phyloP scores from a whole-genome alignment of 2,113 vertebrate species.

The Ifrita kowaldi region DNA sequence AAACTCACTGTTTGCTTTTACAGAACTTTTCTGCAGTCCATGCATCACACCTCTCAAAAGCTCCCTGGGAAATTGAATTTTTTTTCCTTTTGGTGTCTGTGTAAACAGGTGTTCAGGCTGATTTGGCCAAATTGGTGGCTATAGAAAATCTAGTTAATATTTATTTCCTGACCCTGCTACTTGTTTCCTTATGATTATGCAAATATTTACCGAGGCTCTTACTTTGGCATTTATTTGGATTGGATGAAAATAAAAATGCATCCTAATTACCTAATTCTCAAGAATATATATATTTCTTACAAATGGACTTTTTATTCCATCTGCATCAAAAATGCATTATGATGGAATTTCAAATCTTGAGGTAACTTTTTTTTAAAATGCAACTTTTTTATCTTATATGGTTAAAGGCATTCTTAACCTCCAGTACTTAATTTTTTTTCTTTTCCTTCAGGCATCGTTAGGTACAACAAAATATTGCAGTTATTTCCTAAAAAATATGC shows the following conservation, averaged over 20 bases:
- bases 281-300: background rate
- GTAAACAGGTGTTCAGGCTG: background rate
- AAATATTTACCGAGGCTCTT: background rate
- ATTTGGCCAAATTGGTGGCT: background rate
- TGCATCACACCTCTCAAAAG: background rate
- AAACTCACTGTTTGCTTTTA: background rate
- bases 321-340: background rate
- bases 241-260: background rate
- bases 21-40: background rate
- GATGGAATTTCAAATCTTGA: background rate
- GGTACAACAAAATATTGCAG: constrained; percentile 99
- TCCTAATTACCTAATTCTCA: background rate
- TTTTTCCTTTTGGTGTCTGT: background rate
- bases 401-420: background rate
- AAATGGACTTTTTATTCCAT: background rate
- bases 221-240: background rate
- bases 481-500: constrained; percentile 99
- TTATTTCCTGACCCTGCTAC: background rate
- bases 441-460: constrained; percentile 88
- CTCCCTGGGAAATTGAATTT: background rate
- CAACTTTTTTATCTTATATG: background rate
- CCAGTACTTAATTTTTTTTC: background rate
- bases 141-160: background rate
- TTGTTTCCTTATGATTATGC: background rate
- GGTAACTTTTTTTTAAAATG: background rate